Base-by-base conservation (phyloP, 2,888 invertebrate species). In the Caenorhabditis imperialis region DNA sequence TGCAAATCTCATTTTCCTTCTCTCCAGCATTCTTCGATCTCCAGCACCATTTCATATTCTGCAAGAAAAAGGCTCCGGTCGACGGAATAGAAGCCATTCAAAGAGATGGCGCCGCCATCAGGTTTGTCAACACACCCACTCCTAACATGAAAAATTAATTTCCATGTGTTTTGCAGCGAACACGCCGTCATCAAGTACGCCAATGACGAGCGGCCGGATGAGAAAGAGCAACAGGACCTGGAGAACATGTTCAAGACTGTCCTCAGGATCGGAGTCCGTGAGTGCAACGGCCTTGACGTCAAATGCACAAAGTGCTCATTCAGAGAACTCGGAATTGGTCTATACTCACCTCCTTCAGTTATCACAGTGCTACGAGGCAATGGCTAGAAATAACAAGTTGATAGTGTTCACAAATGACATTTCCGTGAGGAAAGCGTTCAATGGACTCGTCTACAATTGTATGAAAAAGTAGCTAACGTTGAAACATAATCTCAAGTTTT, bases 381-480 rank as follows among this genome's bases (percentile, higher is more conserved):
- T 79, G 79, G 79, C 79, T 51, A 60, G 65, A 16, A 79, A 77
- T 33, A 75, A 79, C 38, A 79, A 79, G 63, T 55, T 77, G 10
- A 61, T 79, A 33, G 75, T 76, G 5, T 79, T 79, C 47, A 75
- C 77, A 7, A 65, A 74, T 38, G 79, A 79, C 53, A 77, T 77
- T 55, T 70, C 76, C 25, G 76, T 79, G 0, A 30, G 77, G 8
- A 79, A 79, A 38, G 79, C 79, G 4, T 79, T 79, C 54, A 75
- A 79, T 27, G 79, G 72, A 37, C 54, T 79, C 6, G 54, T 79
- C 20, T 79, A 79, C 27, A 79, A 79, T 53, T 79, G 79, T 79
- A 7, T 54, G 76, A 45, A 12, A n/a, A 3, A 14, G 7, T 18
- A 47, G 35, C 8, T 18, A 22, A n/a, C 18, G 2, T 10, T 16